phyloP scores from a whole-genome alignment of 2,888 invertebrate genomes.

The Bellardia bayeri region DNA sequence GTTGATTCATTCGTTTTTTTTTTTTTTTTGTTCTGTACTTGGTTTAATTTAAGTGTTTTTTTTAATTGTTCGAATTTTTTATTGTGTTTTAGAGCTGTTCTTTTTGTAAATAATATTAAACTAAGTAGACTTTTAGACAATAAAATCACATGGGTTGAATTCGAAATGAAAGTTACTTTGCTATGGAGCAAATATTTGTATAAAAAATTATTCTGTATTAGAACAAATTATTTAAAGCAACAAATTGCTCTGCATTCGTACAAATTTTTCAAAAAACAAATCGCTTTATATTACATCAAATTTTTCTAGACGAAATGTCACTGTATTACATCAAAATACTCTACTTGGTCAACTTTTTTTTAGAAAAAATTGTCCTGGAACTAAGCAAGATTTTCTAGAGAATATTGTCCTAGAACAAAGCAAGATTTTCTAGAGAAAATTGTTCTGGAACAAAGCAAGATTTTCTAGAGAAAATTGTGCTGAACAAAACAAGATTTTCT shows the following conservation, averaged over 20 bases:
- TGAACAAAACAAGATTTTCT: background rate
- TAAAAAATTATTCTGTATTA: no score
- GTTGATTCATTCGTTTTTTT: background rate
- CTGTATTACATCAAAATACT: background rate
- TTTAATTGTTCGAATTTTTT: background rate
- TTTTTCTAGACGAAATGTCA: background rate
- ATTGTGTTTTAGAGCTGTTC: background rate
- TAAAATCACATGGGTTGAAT: no score
- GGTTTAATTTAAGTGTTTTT: background rate
- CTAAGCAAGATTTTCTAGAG: background rate
- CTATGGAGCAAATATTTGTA: no score
- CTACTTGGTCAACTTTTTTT: background rate
- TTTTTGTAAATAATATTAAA: background rate
- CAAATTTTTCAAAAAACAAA: background rate
- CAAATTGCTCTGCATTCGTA: background rate
- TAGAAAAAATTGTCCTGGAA: background rate
- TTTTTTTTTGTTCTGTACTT: conserved; percentile 25
- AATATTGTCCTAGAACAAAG: background rate
- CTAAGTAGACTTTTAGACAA: no score
- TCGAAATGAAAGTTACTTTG: no score
- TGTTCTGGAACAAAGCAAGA: background rate
- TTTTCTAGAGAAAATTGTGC: background rate
- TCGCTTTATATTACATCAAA: background rate
- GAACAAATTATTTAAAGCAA: no score
- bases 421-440: background rate